A percentile compares a stretch with the other conserved stretches of the same genome.
phyloP scores from a whole-genome alignment of 2,888 invertebrate species.

The Apocheima hispidaria region DNA sequence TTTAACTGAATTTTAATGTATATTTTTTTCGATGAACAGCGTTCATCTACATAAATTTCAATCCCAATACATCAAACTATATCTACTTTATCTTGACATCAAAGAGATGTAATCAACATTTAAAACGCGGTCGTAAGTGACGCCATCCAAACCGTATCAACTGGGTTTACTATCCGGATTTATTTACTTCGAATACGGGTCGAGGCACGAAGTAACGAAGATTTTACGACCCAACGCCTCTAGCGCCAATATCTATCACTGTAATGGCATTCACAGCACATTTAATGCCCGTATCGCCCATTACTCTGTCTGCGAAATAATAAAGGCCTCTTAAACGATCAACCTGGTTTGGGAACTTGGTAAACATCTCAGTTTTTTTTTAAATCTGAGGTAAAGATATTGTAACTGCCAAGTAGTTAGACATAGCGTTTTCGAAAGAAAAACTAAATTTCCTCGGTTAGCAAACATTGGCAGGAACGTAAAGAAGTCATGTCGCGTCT shows the following conservation, averaged over 20 bases:
- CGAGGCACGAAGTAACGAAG: constrained; percentile 29
- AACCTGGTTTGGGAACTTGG: constrained; percentile 6
- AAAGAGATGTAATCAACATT: neutral
- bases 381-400: too few species aligned
- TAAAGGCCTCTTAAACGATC: constrained; percentile 16
- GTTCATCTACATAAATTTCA: too few species aligned
- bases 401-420: too few species aligned
- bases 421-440: too few species aligned
- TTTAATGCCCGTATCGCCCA: constrained; percentile 33
- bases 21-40: too few species aligned
- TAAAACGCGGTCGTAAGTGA: constrained; percentile 10
- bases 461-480: too few species aligned
- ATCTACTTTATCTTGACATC: too few species aligned
- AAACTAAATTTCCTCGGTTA: too few species aligned
- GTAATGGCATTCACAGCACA: constrained; percentile 34
- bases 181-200: constrained; percentile 38
- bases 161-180: constrained; percentile 29
- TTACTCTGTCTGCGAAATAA: constrained; percentile 34
- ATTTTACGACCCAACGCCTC: constrained; percentile 35
- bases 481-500: too few species aligned
- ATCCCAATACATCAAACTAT: too few species aligned
- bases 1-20: too few species aligned
- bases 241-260: constrained; percentile 43
- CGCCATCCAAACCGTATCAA: constrained; percentile 25
- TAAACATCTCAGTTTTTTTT: too few species aligned